Conservation (phyloP, 2,888 invertebrate species). For the Dastarcus helophoroides region DNA sequence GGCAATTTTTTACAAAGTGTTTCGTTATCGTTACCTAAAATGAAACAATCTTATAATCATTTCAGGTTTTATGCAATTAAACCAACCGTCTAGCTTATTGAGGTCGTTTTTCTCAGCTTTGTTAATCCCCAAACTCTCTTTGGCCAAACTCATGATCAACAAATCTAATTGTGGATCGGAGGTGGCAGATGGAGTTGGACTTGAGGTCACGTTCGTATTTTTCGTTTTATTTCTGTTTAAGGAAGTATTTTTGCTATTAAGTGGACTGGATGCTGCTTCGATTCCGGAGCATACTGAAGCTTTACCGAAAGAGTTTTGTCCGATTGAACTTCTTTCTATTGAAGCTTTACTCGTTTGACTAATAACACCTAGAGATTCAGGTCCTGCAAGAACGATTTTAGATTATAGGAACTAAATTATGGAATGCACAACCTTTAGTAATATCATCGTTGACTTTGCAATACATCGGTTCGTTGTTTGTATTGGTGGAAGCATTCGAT, state of each 20-base stretch:
- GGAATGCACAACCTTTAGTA: constrained; percentile 21
- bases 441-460: constrained; percentile 31
- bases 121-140: constrained; percentile 50
- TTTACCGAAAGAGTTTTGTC: constrained; percentile 36
- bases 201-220: constrained; percentile 8
- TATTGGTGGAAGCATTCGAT: constrained; percentile 31
- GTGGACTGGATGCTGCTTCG: constrained; percentile 30
- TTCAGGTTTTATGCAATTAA: constrained; percentile 1
- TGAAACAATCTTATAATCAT: constrained; percentile 1
- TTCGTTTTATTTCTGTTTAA: constrained; percentile 27
- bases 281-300: constrained; percentile 32
- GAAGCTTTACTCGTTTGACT: constrained; percentile 26
- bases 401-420: no score
- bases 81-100: constrained; percentile 37
- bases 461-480: constrained; percentile 32
- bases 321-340: constrained; percentile 20
- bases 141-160: constrained; percentile 63
- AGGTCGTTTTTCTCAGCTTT: constrained; percentile 43
- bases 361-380: constrained; percentile 26
- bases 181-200: constrained; percentile 25
- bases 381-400: constrained; percentile 24
- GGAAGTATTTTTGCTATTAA: constrained; percentile 34
- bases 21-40: constrained; percentile 25
- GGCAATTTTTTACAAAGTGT: constrained; percentile 27
- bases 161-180: constrained; percentile 49